These are phyloP conservation scores for Collichthys lucidus DNA, from an alignment of 2,113 vertebrate species.

Conservation along the genomic window DNA sequence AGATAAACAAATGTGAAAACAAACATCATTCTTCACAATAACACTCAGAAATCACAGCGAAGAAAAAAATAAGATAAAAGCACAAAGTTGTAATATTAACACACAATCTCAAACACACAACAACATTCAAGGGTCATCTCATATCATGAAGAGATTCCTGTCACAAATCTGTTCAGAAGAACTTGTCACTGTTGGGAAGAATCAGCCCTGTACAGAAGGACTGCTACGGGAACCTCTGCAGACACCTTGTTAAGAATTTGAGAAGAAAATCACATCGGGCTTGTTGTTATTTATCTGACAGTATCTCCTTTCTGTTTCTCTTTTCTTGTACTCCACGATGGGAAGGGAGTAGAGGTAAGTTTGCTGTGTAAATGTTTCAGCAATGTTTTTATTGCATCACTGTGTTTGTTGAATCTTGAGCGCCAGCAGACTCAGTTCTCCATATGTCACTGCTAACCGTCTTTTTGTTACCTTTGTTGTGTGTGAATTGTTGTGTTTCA, in stretches of 20 bases:
- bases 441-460: not conserved
- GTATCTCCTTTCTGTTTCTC: slow-evolving; percentile 31
- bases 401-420: not conserved
- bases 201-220: not conserved
- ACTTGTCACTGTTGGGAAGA: too few species aligned
- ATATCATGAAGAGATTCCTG: too few species aligned
- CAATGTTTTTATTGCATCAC: not conserved
- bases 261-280: not conserved
- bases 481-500: not conserved
- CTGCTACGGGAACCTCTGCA: not conserved
- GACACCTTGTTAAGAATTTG: not conserved
- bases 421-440: not conserved
- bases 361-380: not conserved
- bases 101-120: not conserved
- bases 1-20: not conserved
- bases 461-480: not conserved
- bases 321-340: slow-evolving; percentile 1
- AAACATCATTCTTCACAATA: too few species aligned
- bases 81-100: too few species aligned
- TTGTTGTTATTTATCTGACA: slow-evolving; percentile 7
- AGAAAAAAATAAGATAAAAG: too few species aligned
- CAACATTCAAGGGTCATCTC: too few species aligned
- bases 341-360: slow-evolving; percentile 77
- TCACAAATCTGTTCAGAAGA: too few species aligned
- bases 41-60: too few species aligned